Evolutionary conservation across 2,888 invertebrate genomes (phyloP), one percentile per base, ranked within the genome.

Genomic region (Odontocerum albicorne): DNA sequence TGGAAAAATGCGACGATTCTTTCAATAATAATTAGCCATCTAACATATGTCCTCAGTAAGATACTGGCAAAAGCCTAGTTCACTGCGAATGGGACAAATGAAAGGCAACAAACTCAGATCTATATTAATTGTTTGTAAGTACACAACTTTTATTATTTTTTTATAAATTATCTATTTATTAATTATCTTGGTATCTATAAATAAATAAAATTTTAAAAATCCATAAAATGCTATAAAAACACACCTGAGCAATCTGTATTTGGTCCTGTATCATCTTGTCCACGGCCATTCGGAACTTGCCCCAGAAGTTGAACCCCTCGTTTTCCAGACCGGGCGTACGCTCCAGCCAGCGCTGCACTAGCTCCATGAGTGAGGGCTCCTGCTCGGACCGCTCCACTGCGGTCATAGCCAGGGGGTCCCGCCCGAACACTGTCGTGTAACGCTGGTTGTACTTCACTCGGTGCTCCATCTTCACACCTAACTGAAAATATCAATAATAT

Each of bases 371-470:
- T 0, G 96, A 92, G 1, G 92, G 93, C 63, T 94, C 91, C 4
- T 78, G 77, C 71, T 95, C 91, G 0, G 95, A 95, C 19, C 70
- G 74, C 44, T 75, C 76, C 55, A 84, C 69, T 2, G 76, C 69
- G 1, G 74, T 73, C 68, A 80, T 73, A 0, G 84, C 85, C 16
- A 79, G 76, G 1, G 82, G 77, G 64, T 92, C 88, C 33, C 85
- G 82, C 4, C 90, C 89, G 64, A 96, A 96, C 1, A 92, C 94
- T 12, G 85, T 83, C 56, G 86, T 83, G 72, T 98, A 98, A 65
- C 88, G 88, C 69, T 95, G 93, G 70, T 96, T 96, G 73, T 96
- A 97, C 67, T 92, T 90, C 1, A 96, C 92, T 1, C 98, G 84
- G 62, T 92, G 83, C 49, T 94, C 93, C 70, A 90, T 83, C 50